Conservation (phyloP, 2,888 invertebrate species). For the Buathra laborator region DNA sequence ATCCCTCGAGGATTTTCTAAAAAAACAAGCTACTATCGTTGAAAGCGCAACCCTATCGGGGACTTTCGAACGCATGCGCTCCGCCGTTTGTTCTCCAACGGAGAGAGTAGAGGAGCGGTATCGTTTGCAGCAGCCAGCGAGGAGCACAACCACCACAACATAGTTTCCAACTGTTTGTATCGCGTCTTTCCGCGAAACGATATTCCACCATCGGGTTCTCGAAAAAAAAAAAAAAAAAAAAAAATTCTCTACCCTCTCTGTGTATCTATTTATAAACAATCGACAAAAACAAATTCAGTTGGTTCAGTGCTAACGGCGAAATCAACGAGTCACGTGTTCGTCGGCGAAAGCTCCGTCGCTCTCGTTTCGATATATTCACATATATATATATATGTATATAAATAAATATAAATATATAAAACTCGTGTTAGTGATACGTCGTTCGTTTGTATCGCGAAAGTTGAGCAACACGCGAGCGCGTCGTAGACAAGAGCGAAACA, state of each 20-base stretch:
- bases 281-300: background rate
- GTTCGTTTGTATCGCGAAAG: slow-evolving; percentile 12
- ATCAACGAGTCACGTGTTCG: slow-evolving; percentile 64
- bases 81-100: slow-evolving; percentile 20
- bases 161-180: slow-evolving; percentile 40
- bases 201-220: slow-evolving; percentile 29
- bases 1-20: slow-evolving; percentile 46
- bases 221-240: background rate
- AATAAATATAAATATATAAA: background rate
- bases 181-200: slow-evolving; percentile 18
- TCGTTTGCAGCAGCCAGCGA: slow-evolving; percentile 27
- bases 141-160: slow-evolving; percentile 41
- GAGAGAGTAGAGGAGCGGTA: slow-evolving; percentile 11
- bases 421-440: slow-evolving; percentile 36
- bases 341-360: slow-evolving; percentile 10
- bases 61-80: slow-evolving; percentile 52
- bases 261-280: background rate
- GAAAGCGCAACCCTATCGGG: slow-evolving; percentile 56
- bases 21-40: slow-evolving; percentile 54
- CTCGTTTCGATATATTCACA: background rate
- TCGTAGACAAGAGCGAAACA: background rate
- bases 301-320: slow-evolving; percentile 46
- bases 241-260: background rate
- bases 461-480: slow-evolving; percentile 1
- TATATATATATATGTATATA: background rate